Percentiles rank a stretch among this genome's conserved stretches.
These are phyloP conservation scores for Ridgeia piscesae DNA, from an alignment of 1,140 invertebrate species.

Conservation along the genomic window DNA sequence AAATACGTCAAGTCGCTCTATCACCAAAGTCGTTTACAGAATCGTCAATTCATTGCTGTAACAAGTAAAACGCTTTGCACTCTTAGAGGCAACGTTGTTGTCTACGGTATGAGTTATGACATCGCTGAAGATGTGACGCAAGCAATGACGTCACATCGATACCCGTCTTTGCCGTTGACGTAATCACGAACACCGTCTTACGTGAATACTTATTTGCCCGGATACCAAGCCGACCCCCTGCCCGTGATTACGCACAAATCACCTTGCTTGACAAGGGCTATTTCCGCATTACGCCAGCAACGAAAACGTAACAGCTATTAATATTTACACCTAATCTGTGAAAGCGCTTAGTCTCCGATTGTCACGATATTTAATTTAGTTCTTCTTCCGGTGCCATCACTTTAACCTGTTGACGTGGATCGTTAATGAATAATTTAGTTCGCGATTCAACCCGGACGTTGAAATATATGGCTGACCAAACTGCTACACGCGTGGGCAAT, in stretches of 20 bases:
- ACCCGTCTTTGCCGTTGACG: background rate
- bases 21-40: too few relatives aligned
- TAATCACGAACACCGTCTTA: background rate
- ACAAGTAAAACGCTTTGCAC: background rate
- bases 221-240: background rate
- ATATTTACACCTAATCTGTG: background rate
- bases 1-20: too few relatives aligned
- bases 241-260: background rate
- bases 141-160: background rate
- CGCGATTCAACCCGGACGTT: background rate
- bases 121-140: background rate
- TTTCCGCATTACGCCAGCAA: background rate
- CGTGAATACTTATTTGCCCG: background rate
- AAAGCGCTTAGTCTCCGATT: background rate
- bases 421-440: background rate
- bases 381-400: background rate
- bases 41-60: too few relatives aligned
- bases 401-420: background rate
- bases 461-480: background rate
- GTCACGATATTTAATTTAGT: constrained; percentile 1
- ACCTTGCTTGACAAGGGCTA: background rate
- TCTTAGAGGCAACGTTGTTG: background rate
- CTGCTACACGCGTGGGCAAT: too few relatives aligned
- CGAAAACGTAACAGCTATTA: background rate
- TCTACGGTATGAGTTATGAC: background rate